phyloP scores from a whole-genome alignment of 1,140 invertebrate genomes.

The Anthonomus grandis region DNA sequence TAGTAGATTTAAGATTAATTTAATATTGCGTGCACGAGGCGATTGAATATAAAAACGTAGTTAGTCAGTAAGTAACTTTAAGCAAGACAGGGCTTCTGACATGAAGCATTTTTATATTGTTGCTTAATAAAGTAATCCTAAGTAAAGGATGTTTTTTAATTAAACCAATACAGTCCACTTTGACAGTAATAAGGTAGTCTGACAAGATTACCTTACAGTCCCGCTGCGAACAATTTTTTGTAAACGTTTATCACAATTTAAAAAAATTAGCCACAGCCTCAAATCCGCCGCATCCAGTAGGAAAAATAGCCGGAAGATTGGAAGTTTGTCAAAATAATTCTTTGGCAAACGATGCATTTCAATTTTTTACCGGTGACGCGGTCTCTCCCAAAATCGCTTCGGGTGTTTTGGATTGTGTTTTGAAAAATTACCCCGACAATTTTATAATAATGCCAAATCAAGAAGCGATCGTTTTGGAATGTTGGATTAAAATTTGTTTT shows the following conservation, averaged over 20 bases:
- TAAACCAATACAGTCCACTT: too few relatives aligned
- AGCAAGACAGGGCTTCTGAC: too few relatives aligned
- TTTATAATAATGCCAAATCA: slow-evolving; percentile 30
- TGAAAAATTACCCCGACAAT: slow-evolving; percentile 31
- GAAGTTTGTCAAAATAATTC: slow-evolving; percentile 18
- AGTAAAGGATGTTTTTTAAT: too few relatives aligned
- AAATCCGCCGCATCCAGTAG: slow-evolving; percentile 26
- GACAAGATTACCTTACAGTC: too few relatives aligned
- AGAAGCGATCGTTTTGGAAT: slow-evolving; percentile 30
- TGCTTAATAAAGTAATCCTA: too few relatives aligned
- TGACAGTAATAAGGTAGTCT: too few relatives aligned
- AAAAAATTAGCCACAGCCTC: slow-evolving; percentile 29
- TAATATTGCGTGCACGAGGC: too few relatives aligned
- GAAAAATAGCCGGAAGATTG: slow-evolving; percentile 37
- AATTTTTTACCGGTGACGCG: slow-evolving; percentile 30
- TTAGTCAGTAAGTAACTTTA: too few relatives aligned
- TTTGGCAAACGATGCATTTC: slow-evolving; percentile 28
- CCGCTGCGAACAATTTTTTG: slow-evolving; percentile 35
- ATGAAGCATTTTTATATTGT: too few relatives aligned
- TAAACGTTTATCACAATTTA: slow-evolving; percentile 34
- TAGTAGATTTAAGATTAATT: too few relatives aligned
- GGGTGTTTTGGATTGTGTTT: slow-evolving; percentile 26
- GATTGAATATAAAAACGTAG: too few relatives aligned
- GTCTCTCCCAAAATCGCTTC: slow-evolving; percentile 28
- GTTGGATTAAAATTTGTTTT: slow-evolving; percentile 38